Conservation (phyloP, 2,888 invertebrate genomes). For the Odontothrips loti region DNA sequence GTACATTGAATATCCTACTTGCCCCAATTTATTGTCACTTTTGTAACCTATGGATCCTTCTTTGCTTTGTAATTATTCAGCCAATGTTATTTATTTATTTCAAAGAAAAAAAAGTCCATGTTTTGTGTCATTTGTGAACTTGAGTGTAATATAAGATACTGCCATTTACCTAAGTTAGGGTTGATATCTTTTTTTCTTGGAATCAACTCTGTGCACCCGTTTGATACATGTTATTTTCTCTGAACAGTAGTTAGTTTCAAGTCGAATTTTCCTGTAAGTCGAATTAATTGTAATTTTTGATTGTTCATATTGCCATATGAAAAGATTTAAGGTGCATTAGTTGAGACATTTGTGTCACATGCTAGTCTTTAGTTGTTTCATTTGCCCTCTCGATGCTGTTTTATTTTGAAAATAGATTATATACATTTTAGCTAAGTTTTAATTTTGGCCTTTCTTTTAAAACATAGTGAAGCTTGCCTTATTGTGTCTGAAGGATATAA, state of each 20-base stretch:
- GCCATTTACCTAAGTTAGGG: not conserved
- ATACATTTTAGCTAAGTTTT: not conserved
- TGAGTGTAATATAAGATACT: not conserved
- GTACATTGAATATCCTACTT: not conserved
- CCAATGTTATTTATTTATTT: conserved; percentile 22
- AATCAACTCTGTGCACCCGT: not conserved
- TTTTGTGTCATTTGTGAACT: not conserved
- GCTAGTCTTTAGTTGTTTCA: conserved; percentile 25
- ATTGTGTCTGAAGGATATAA: too few species aligned
- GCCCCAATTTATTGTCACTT: not conserved
- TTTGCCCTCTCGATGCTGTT: not conserved
- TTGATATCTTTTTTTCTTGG: not conserved
- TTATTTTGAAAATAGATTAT: conserved; percentile 12
- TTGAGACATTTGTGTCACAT: conserved; percentile 9
- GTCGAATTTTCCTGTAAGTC: not conserved
- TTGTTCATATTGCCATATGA: not conserved
- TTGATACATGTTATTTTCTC: not conserved
- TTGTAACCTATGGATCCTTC: not conserved
- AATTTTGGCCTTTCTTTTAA: too few species aligned
- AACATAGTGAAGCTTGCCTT: too few species aligned
- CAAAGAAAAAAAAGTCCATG: not conserved
- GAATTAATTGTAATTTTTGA: not conserved
- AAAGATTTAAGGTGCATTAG: not conserved
- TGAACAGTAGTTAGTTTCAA: not conserved
- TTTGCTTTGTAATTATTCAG: conserved; percentile 23